phyloP scores from a whole-genome alignment of 2,797 vertebrate genomes.

The Loris lydekkerianus region DNA sequence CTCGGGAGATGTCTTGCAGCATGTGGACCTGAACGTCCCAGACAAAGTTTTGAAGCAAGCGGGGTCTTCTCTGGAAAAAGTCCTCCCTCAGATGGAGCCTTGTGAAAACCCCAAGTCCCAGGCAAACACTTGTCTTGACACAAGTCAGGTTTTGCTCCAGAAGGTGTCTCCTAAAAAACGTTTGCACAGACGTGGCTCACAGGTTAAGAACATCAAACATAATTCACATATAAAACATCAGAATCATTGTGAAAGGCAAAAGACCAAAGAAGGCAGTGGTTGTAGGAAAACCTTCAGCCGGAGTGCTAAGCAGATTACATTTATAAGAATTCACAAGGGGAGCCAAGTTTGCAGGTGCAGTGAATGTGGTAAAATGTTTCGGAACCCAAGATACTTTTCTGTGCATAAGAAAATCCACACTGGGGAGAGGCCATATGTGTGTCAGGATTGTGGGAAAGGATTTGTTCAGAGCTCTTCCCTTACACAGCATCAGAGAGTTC shows the following conservation, averaged over 20 bases:
- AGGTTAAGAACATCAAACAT: neutral
- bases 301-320: slow-evolving; percentile 37
- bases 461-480: slow-evolving; percentile 84
- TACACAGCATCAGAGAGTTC: slow-evolving; percentile 76
- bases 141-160: neutral
- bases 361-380: slow-evolving; percentile 77
- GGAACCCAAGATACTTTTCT: slow-evolving; percentile 80
- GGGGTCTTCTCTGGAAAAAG: neutral
- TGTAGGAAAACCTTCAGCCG: neutral
- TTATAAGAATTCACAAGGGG: slow-evolving; percentile 67
- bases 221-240: neutral
- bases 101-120: neutral
- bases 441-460: slow-evolving; percentile 71
- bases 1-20: neutral
- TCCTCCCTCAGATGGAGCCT: neutral
- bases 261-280: neutral
- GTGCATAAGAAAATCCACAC: slow-evolving; percentile 84
- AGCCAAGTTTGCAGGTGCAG: slow-evolving; percentile 78
- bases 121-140: neutral
- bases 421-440: slow-evolving; percentile 76
- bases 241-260: neutral
- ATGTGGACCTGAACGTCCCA: neutral
- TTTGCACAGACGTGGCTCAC: neutral
- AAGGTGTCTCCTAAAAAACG: neutral
- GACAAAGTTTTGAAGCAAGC: neutral